Evolutionary conservation across 2,113 vertebrate genomes (phyloP), one percentile per base, ranked within the genome.

Genomic region (Pachyramphus minor): DNA sequence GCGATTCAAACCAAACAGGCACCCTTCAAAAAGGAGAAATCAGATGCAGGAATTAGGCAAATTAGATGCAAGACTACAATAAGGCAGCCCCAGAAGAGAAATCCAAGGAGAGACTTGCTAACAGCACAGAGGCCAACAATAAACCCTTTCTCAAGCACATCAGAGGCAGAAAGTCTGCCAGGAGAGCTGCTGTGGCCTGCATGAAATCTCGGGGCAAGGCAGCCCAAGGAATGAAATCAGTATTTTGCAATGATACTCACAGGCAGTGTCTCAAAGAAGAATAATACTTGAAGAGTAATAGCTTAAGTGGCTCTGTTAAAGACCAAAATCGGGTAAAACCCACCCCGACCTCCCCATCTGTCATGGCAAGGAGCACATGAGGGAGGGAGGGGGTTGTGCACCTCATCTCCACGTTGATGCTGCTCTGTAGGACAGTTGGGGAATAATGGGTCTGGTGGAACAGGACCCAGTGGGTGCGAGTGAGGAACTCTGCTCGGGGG

Each of bases 31-130:
- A 81, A 59, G 55, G 5, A 84, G 60, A 64, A 92, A 86, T 86
- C 76, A 86, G 87, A 89, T 75, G 89, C 75, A 84, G 83, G 88
- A 95, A 90, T 86, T 81, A 94, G 72, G 90, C 86, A 95, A 96
- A 95, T 93, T 30, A 92, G 72, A 88, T 89, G 73, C 56, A 67
- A 63, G 47, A 47, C 72, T 92, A 63, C 86, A 95, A 33, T 86
- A 56, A 87, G 52, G 80, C 94, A 92, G 72, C 35, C 59, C 79
- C 50, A 90, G 60, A 89, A 90, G 33, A 90, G 50, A 85, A 86
- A 89, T 74, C 56, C 80, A 71, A 89, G 86, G 52, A 95, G 47
- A 2, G 35, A 35, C 55, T 84, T 66, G 59, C 55, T 92, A 55
- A 27, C 50, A 89, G 88, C 0, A 0, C 31, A 47, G 59, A 77